Percentiles rank a stretch among this genome's conserved stretches.
Conservation (phyloP, 2,797 vertebrate species). For the Enteromius thamalakanensis region DNA sequence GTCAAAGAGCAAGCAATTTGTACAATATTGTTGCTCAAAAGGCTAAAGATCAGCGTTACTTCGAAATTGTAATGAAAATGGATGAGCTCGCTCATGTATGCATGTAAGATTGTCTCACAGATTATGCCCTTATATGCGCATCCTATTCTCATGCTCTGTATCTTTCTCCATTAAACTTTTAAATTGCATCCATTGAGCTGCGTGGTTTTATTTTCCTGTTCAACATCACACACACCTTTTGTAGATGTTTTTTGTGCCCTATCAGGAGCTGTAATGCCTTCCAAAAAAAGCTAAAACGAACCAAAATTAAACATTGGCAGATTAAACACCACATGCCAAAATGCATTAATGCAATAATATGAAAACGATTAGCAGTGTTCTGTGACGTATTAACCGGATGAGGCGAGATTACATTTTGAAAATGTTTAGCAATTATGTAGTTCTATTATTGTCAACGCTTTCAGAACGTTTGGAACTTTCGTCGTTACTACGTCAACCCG, state of each 20-base stretch:
- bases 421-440: background rate
- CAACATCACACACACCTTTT: background rate
- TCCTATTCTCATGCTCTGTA: background rate
- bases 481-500: background rate
- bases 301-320: background rate
- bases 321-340: background rate
- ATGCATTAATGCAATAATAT: background rate
- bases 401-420: background rate
- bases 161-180: constrained; percentile 52
- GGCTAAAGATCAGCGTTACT: background rate
- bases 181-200: constrained; percentile 39
- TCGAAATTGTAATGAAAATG: background rate
- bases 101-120: constrained; percentile 8
- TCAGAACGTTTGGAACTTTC: background rate
- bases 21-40: background rate
- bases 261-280: background rate
- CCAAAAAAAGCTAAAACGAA: background rate
- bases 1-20: background rate
- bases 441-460: background rate
- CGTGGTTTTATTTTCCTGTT: background rate
- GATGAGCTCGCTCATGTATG: constrained; percentile 2
- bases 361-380: background rate
- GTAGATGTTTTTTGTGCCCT: background rate
- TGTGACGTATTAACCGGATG: background rate
- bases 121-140: background rate